phyloP scores from a whole-genome alignment of 2,797 vertebrate species.

The Rachycentron canadum region DNA sequence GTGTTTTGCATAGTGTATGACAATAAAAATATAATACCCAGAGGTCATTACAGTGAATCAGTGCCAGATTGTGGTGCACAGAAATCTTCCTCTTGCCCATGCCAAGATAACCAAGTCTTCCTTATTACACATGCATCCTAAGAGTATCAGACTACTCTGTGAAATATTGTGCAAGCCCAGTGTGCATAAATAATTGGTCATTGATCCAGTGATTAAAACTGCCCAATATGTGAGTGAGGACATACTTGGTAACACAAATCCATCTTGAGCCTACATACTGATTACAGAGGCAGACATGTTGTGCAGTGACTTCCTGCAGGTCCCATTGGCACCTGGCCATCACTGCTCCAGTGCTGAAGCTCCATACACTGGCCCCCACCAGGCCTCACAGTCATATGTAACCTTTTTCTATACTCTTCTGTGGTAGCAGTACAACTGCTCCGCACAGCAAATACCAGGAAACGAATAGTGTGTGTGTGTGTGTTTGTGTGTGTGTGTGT shows the following conservation, averaged over 20 bases:
- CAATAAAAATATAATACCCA: neutral
- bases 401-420: conserved; percentile 67
- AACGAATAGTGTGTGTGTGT: neutral
- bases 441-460: conserved; percentile 40
- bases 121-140: conserved; percentile 33
- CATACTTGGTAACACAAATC: conserved; percentile 43
- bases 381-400: conserved; percentile 54
- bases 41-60: neutral
- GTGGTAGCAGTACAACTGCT: conserved; percentile 38
- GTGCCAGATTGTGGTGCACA: conserved; percentile 18
- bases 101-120: conserved; percentile 28
- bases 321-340: conserved; percentile 66
- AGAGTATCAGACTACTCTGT: conserved; percentile 22
- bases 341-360: conserved; percentile 42
- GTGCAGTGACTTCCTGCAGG: conserved; percentile 51
- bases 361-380: conserved; percentile 25
- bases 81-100: neutral
- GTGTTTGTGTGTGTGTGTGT: conserved; percentile 25
- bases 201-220: conserved; percentile 60
- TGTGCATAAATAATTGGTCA: conserved; percentile 58
- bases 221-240: conserved; percentile 17
- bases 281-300: conserved; percentile 37
- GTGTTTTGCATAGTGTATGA: neutral
- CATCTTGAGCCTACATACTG: conserved; percentile 19
- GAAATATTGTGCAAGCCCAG: conserved; percentile 38